Evolutionary conservation across 2,113 vertebrate species (phyloP), one percentile per base, ranked within the genome.

Genomic region (Loxodonta africana): DNA sequence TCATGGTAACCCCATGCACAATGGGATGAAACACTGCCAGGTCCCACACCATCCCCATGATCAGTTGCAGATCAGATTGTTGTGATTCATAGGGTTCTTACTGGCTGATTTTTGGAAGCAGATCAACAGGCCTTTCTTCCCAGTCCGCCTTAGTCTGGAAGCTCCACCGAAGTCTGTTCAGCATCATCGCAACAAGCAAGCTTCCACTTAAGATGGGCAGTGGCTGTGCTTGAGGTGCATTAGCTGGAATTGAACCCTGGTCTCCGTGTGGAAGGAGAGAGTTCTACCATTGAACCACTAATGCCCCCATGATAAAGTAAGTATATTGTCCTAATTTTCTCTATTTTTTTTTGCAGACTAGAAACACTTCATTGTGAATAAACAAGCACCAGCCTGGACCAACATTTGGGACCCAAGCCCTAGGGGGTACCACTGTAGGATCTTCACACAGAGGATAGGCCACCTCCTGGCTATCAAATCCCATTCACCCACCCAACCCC

Each of bases 371-470:
- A 5, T 1, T 14, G 23, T 25, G 17, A 53, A 25, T 26, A 28
- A 60, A 73, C 53, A 69, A 30, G 8, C 23, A 20, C 41, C 60
- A 33, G 71, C 28, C 74, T 30, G 26, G 48, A 46, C 74, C 15
- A 4, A 5, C 18, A 2, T 18, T 53, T 30, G 12, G 33, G 30
- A 7, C 41, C 8, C 12, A 21, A 78, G 37, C 37, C 7, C n/a
- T 3, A 8, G 11, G 30, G 8, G 2, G 3, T 0, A 0, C 6
- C 21, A 1, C 57, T 17, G 0, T 0, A 11, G 37, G 28, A 25
- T 77, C 60, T 65, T 48, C 48, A 30, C 0, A 1, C n/a, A 26
- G 63, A 62, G 26, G 18, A 41, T 63, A 65, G 26, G 41, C 30
- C 30, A 21, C 53, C 5, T 69, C 57, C 46, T 9, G 17, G 21